Evolutionary conservation across 2,888 invertebrate genomes (phyloP).

Genomic region (Gandaritis pyraliata): DNA sequence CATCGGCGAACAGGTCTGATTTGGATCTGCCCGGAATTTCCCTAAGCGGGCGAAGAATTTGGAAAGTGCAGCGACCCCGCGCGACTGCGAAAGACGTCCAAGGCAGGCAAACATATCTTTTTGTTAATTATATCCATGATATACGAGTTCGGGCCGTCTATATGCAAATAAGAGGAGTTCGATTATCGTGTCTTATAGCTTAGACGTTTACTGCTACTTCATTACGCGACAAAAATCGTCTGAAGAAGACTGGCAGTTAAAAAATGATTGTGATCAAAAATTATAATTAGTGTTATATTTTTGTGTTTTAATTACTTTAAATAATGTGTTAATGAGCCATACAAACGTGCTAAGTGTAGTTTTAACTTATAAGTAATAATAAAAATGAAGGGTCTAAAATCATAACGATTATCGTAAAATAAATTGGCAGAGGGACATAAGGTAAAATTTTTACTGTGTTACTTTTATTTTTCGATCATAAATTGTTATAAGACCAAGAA

Average conservation of each 20-base stretch:
- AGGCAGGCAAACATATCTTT: constrained; percentile 49
- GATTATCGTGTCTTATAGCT: constrained; percentile 58
- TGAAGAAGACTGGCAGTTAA: constrained; percentile 26
- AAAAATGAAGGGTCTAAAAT: constrained; percentile 10
- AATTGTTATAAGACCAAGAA: constrained; percentile 1
- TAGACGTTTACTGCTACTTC: constrained; percentile 63
- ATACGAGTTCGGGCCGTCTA: constrained; percentile 50
- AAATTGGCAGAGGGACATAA: constrained; percentile 19
- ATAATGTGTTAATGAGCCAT: constrained; percentile 27
- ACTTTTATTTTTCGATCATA: constrained; percentile 7
- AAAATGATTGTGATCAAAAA: constrained; percentile 16
- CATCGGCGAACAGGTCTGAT: constrained; percentile 70
- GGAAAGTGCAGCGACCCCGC: constrained; percentile 39
- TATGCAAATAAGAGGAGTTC: constrained; percentile 62
- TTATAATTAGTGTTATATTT: constrained; percentile 18
- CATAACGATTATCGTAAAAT: constrained; percentile 18
- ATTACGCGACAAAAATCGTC: constrained; percentile 56
- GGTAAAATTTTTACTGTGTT: constrained; percentile 20
- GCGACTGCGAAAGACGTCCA: constrained; percentile 53
- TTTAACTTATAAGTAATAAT: constrained; percentile 11
- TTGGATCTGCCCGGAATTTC: constrained; percentile 40
- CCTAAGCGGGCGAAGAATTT: constrained; percentile 35
- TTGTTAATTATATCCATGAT: constrained; percentile 49
- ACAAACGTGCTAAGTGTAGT: constrained; percentile 26
- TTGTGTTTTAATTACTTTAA: constrained; percentile 22